These are phyloP conservation scores for Drosophila neutralis DNA, from an alignment of 2,888 invertebrate species.

Conservation along the genomic window DNA sequence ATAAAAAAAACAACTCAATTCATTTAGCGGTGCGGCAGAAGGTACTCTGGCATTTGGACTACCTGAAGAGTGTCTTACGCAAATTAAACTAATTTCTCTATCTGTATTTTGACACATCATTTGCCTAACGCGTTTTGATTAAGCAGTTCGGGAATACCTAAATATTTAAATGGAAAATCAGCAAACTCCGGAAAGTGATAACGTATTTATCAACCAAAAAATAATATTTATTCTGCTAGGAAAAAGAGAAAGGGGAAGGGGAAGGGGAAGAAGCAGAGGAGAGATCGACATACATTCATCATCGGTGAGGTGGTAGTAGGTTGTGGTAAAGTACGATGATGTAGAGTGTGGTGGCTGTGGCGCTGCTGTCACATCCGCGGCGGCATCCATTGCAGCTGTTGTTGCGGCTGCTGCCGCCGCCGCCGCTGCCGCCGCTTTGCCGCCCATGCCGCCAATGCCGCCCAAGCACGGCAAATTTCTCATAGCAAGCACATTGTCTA, in stretches of 20 bases:
- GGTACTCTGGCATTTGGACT: neutral
- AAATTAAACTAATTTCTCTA: neutral
- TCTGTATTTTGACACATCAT: neutral
- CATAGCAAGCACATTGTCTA: conserved; percentile 84
- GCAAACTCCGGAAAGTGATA: neutral
- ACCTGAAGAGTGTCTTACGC: neutral
- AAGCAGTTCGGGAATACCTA: neutral
- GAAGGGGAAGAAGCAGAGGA: neutral
- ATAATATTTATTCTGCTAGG: neutral
- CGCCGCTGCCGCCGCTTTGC: conserved; percentile 61
- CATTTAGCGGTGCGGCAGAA: conserved; percentile 12
- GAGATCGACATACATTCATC: conserved; percentile 84
- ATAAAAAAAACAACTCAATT: conserved; percentile 31
- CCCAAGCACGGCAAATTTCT: conserved; percentile 84
- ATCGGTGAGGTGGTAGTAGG: conserved; percentile 84
- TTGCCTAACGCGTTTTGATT: neutral
- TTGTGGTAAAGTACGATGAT: conserved; percentile 84
- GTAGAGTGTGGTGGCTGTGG: conserved; percentile 80
- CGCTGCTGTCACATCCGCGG: conserved; percentile 73
- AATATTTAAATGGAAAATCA: neutral
- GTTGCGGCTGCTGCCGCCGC: conserved; percentile 76
- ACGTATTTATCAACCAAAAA: neutral
- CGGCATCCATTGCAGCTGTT: conserved; percentile 76
- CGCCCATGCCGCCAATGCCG: conserved; percentile 65
- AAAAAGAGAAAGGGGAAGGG: too few species aligned